phyloP scores from a whole-genome alignment of 2,113 vertebrate genomes.

The Dascyllus trimaculatus region DNA sequence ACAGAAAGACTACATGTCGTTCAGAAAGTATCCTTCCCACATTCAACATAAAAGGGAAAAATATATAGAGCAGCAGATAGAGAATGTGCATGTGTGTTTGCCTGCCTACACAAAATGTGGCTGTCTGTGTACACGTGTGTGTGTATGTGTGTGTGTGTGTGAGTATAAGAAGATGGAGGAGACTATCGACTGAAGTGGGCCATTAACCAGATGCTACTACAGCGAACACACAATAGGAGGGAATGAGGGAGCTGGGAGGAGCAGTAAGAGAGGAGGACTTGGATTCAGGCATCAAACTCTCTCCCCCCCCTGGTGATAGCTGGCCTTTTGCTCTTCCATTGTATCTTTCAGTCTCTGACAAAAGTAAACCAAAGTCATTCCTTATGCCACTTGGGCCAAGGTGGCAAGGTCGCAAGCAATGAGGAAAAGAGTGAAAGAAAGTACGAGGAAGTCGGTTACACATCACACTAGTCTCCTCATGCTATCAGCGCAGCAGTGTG shows the following conservation, averaged over 20 bases:
- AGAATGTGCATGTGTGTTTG: conserved; percentile 18
- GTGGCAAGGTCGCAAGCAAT: conserved; percentile 49
- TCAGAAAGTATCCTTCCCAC: not conserved
- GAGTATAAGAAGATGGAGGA: conserved; percentile 57
- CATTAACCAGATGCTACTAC: conserved; percentile 89
- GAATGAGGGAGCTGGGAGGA: conserved; percentile 49
- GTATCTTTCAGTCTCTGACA: conserved; percentile 52
- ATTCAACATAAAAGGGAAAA: not conserved
- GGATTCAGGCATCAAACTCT: conserved; percentile 46
- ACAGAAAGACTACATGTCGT: not conserved
- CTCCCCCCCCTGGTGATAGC: conserved; percentile 35
- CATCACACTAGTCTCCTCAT: conserved; percentile 2
- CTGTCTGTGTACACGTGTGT: conserved; percentile 1
- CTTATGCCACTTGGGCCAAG: conserved; percentile 33
- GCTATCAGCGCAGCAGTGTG: not conserved
- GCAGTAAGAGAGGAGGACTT: conserved; percentile 50
- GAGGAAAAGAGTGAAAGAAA: conserved; percentile 17
- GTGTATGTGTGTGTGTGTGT: conserved; percentile 9
- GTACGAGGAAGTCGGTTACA: conserved; percentile 74
- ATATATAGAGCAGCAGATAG: not conserved
- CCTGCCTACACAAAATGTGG: conserved; percentile 21
- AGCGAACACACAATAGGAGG: conserved; percentile 63
- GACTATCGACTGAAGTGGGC: conserved; percentile 83
- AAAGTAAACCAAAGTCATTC: conserved; percentile 55
- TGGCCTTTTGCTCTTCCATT: conserved; percentile 59